A percentile compares a stretch with the other conserved stretches of the same genome.
Evolutionary conservation across 2,113 vertebrate species (phyloP).

Genomic region (Sinocyclocheilus grahami): DNA sequence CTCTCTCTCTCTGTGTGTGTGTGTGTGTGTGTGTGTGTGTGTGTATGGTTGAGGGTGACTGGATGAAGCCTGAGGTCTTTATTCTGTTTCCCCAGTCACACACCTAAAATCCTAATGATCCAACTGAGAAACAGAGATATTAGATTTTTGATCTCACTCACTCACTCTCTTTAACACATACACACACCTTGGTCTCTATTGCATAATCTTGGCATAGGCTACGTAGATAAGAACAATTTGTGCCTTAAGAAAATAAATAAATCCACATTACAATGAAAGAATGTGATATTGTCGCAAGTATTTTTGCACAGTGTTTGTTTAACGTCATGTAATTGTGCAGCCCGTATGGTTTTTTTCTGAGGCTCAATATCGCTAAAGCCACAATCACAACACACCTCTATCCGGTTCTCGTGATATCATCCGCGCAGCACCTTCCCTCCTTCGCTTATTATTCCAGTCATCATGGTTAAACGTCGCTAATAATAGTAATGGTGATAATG

Average conservation of each 20-base stretch:
- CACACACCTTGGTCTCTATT: not conserved
- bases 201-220: not conserved
- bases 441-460: conserved; percentile 55
- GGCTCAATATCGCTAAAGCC: not conserved
- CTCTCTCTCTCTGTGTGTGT: conserved; percentile 61
- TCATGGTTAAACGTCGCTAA: conserved; percentile 35
- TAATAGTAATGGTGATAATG: conserved; percentile 38
- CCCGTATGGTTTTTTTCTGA: conserved; percentile 51
- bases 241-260: not conserved
- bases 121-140: conserved; percentile 69
- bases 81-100: conserved; percentile 90
- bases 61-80: conserved; percentile 77
- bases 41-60: conserved; percentile 31
- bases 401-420: conserved; percentile 62
- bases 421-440: conserved; percentile 42
- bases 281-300: conserved; percentile 3
- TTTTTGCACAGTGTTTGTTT: not conserved
- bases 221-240: conserved; percentile 24
- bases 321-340: conserved; percentile 5
- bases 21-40: conserved; percentile 48
- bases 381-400: conserved; percentile 59
- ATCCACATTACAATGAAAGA: not conserved
- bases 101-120: conserved; percentile 83
- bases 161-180: not conserved
- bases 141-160: conserved; percentile 33